These are phyloP conservation scores for Monoplex corrugatus DNA, from an alignment of 2,888 invertebrate genomes.

Conservation along the genomic window DNA sequence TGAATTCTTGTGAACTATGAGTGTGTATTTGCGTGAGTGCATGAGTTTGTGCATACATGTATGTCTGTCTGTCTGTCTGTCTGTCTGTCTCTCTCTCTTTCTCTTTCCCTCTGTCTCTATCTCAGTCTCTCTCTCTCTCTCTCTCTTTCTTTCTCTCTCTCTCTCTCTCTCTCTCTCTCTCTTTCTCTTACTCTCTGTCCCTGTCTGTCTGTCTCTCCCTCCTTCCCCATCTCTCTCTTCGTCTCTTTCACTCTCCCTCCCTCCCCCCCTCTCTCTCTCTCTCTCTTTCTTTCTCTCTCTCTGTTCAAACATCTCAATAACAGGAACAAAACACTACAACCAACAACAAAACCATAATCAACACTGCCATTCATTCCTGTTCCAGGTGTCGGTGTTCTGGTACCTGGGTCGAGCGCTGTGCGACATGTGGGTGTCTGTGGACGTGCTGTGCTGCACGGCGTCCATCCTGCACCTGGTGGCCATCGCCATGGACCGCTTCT, in stretches of 20 bases:
- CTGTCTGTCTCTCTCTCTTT: neutral
- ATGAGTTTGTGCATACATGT: too few relatives aligned
- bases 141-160: neutral
- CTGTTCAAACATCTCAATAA: too few relatives aligned
- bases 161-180: too few relatives aligned
- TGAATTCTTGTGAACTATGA: too few relatives aligned
- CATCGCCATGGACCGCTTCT: conserved; percentile 97
- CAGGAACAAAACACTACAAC: too few relatives aligned
- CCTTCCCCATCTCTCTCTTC: too few relatives aligned
- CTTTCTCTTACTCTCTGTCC: too few relatives aligned
- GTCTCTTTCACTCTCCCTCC: neutral
- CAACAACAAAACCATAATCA: too few relatives aligned
- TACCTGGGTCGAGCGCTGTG: conserved; percentile 92
- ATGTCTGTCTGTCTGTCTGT: neutral
- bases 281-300: too few relatives aligned
- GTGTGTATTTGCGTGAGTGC: too few relatives aligned
- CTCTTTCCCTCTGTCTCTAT: conserved; percentile 17
- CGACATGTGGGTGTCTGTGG: conserved; percentile 98
- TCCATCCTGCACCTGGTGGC: conserved; percentile 98
- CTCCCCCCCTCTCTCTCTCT: too few relatives aligned
- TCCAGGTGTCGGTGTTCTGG: conserved; percentile 84
- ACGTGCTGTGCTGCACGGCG: conserved; percentile 98
- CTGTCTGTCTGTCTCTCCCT: too few relatives aligned
- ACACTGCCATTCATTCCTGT: neutral
- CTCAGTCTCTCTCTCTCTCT: conserved; percentile 8